Conservation (phyloP, 2,888 invertebrate genomes). For the Latrodectus elegans region DNA sequence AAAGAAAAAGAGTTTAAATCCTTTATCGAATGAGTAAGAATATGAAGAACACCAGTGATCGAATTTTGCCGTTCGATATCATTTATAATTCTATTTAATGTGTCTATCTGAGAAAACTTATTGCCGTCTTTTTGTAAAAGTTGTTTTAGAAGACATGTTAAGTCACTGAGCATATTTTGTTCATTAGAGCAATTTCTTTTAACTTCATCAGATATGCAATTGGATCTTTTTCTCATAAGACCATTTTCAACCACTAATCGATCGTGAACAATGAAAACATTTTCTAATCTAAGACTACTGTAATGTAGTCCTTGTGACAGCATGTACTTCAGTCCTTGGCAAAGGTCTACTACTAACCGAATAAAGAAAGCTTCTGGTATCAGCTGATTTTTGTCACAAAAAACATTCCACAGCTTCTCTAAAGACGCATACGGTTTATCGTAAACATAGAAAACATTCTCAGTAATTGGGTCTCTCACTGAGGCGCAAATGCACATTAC, state of each 20-base stretch:
- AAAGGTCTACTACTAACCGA: conserved; percentile 72
- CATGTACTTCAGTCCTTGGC: conserved; percentile 72
- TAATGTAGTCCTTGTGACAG: conserved; percentile 61
- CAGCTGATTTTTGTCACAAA: conserved; percentile 71
- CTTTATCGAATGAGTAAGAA: background rate
- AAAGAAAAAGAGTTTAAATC: conserved; percentile 35
- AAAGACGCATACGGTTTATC: conserved; percentile 73
- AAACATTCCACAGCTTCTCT: conserved; percentile 72
- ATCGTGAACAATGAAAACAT: conserved; percentile 66
- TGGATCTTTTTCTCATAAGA: conserved; percentile 62
- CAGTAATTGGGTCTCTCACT: conserved; percentile 71
- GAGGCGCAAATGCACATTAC: conserved; percentile 72
- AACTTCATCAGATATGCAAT: background rate
- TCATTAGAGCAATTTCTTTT: conserved; percentile 22
- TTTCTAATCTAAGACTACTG: conserved; percentile 65
- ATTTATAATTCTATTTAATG: conserved; percentile 10
- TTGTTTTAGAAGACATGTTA: conserved; percentile 31
- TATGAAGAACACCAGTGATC: conserved; percentile 17
- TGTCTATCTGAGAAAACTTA: conserved; percentile 1
- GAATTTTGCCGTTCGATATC: conserved; percentile 18
- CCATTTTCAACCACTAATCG: conserved; percentile 69
- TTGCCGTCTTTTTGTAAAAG: conserved; percentile 8
- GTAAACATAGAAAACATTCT: conserved; percentile 72
- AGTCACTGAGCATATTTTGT: conserved; percentile 10
- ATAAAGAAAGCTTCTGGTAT: conserved; percentile 73